Conservation (phyloP, 2,797 vertebrate species). For the Thripadectes ignobilis region DNA sequence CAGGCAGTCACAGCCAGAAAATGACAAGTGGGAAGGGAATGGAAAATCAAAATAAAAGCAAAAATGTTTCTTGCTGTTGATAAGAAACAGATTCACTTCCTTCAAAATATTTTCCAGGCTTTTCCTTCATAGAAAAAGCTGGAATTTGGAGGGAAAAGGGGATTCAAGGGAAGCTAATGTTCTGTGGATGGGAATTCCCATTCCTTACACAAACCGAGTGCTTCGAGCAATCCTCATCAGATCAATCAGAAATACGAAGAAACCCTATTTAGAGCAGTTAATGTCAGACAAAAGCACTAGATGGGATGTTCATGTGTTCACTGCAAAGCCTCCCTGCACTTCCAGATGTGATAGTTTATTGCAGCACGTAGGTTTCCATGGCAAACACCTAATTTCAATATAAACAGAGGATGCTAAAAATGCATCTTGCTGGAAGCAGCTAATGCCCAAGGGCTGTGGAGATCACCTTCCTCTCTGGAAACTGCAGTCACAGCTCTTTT, state of each 20-base stretch:
- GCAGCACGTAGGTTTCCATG: slow-evolving; percentile 23
- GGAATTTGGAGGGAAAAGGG: background rate
- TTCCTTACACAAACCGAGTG: background rate
- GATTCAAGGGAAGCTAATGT: background rate
- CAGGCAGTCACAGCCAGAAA: background rate
- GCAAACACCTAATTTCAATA: slow-evolving; percentile 52
- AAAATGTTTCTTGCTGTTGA: background rate
- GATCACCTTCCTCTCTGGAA: slow-evolving; percentile 10
- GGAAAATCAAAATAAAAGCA: background rate
- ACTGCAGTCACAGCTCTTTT: slow-evolving; percentile 1
- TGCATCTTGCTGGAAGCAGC: background rate
- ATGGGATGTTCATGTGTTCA: background rate
- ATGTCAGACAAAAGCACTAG: background rate
- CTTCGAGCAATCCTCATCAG: background rate
- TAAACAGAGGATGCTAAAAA: slow-evolving; percentile 15
- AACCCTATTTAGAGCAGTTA: background rate
- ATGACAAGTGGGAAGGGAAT: background rate
- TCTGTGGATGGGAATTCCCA: background rate
- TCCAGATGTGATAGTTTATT: background rate
- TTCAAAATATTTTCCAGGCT: background rate
- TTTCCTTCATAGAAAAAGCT: background rate
- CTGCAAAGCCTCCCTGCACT: background rate
- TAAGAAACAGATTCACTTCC: background rate
- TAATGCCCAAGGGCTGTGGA: slow-evolving; percentile 7
- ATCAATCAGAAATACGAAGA: background rate